phyloP scores from a whole-genome alignment of 2,113 vertebrate species.

The Sceloporus tristichus region DNA sequence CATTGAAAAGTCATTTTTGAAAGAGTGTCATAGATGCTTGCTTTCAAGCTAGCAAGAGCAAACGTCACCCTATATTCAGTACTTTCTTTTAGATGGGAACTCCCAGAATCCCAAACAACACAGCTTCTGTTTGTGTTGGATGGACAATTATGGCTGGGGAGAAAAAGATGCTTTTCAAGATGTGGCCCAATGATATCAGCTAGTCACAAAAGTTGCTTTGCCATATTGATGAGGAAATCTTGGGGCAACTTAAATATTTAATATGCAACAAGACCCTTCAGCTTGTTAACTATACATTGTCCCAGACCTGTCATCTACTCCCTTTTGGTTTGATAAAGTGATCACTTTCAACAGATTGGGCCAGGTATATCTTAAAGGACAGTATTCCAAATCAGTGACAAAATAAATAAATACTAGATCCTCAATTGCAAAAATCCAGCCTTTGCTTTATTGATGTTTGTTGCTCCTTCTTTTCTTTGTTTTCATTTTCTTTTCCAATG shows the following conservation, averaged over 20 bases:
- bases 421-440: neutral
- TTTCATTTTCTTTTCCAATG: constrained; percentile 52
- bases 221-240: neutral
- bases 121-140: too few species aligned
- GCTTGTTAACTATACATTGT: constrained; percentile 50
- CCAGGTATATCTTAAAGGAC: constrained; percentile 85
- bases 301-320: constrained; percentile 53
- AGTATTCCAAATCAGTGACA: constrained; percentile 83
- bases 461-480: neutral
- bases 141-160: too few species aligned
- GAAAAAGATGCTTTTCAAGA: neutral
- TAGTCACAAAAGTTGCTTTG: neutral
- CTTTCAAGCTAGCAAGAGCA: neutral
- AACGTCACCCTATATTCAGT: fast-evolving
- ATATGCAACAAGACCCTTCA: constrained; percentile 51
- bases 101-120: neutral
- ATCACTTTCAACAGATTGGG: constrained; percentile 83
- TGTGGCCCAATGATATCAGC: neutral
- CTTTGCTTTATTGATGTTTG: constrained; percentile 6
- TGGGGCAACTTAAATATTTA: constrained; percentile 54
- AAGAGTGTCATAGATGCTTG: neutral
- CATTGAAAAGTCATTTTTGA: neutral
- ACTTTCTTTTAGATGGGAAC: neutral
- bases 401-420: neutral
- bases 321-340: constrained; percentile 81